Base-by-base conservation (phyloP, 2,888 invertebrate genomes). In the Machimus atricapillus region DNA sequence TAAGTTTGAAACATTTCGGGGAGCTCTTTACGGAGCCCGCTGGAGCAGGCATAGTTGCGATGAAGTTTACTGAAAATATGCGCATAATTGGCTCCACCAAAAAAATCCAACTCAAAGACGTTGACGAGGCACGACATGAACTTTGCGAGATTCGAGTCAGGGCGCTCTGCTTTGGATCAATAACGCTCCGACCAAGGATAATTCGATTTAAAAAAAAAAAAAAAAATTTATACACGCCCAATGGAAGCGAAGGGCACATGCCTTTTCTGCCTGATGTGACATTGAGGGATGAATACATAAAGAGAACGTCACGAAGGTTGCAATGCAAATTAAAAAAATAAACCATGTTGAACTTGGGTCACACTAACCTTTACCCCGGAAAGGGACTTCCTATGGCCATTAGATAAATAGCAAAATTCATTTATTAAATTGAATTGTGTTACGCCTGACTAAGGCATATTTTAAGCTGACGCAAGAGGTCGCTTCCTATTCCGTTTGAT, bases 1-100 rank as follows among this genome's bases (percentile, higher is more conserved):
- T 43, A 74, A 85, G 85, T 85, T 85, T 85, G 74, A 46, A 85
- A 85, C 66, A 85, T 85, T 85, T 74, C 34, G 40, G 74, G 34
- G 31, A 23, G 23, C 74, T 23, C 85, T 43, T 74, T 85, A 85
- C 43, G 74, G 46, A 85, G 16, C 40, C 40, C n/a, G 46, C 2
- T 46, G n/a, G 37, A n/a, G 37, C 27, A 23, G 37, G 37, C 27
- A 66, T 66, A 37, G 74, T 43, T 43, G 66, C 46, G 12, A 46
- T 85, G 46, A 40, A 79, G 79, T 27, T 43, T 40, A 31, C 43
- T 43, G 73, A 85, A 85, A 43, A 46, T 85, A 85, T 85, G 73
- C 85, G 85, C 85, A 85, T 85, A 85, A 74, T 85, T 74, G 85
- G 46, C 46, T 23, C 16, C 43, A 40, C 52, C 19, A 66, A 23